These are phyloP conservation scores for Drosophila pseudotalamancana DNA, from an alignment of 2,888 invertebrate genomes.

Conservation along the genomic window DNA sequence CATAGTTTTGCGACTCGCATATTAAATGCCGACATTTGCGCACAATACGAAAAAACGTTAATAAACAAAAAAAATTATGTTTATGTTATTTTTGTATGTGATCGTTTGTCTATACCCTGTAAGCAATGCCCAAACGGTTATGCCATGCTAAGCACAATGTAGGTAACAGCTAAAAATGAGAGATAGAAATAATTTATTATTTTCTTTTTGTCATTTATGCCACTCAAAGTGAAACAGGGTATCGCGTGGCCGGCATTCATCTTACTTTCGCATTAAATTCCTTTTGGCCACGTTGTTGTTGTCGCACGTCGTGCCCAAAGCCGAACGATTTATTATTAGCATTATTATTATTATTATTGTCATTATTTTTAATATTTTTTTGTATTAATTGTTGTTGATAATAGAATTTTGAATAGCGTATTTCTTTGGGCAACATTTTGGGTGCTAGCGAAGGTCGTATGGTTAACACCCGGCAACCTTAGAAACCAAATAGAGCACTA, in stretches of 20 bases:
- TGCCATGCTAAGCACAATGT: no score
- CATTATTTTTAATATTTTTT: conserved; percentile 14
- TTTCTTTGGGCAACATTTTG: conserved; percentile 10
- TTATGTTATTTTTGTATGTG: conserved; percentile 34
- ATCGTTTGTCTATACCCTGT: conserved; percentile 4
- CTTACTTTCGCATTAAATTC: neutral
- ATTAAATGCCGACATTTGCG: conserved; percentile 56
- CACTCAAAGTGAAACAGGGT: no score
- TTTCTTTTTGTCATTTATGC: no score
- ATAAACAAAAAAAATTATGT: conserved; percentile 77
- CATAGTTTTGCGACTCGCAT: conserved; percentile 62
- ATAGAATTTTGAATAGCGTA: conserved; percentile 13
- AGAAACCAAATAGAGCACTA: no score
- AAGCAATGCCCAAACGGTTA: neutral
- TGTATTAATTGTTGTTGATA: conserved; percentile 1
- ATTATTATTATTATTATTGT: conserved; percentile 11
- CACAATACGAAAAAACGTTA: conserved; percentile 49
- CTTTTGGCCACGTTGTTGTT: conserved; percentile 20
- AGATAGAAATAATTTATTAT: no score
- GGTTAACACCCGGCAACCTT: no score
- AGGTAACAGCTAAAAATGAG: no score
- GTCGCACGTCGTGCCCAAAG: conserved; percentile 42
- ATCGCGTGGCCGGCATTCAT: neutral
- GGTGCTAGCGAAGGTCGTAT: conserved; percentile 33
- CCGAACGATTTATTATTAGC: conserved; percentile 10